Base-by-base conservation (phyloP, 2,113 vertebrate species). In the Xenus cinereus region DNA sequence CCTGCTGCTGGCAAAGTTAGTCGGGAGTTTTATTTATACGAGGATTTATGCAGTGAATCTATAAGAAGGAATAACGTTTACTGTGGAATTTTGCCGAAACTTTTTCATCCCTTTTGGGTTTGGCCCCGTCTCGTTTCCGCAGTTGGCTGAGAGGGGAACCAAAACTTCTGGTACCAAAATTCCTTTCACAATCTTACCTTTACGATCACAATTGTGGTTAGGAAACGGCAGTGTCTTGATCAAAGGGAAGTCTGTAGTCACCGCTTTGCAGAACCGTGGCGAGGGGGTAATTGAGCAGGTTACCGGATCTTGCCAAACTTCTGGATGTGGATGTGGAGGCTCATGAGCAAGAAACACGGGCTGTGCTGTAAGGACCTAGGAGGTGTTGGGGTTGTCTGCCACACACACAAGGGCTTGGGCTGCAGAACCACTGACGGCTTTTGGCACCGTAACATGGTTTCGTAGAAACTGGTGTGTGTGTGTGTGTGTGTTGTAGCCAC, bases 341-440 rank as follows among this genome's bases (percentile, higher is more conserved):
- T 85, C 83, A 37, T 73, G 73, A 79, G 82, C 53, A 57, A 91
- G 72, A 74, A 72, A 53, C 3, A 2, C 10, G 9, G 67, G 43
- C 57, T 87, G 68, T 39, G 7, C 83, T 87, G 26, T 60, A 53
- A 68, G 89, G 87, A 39, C 71, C 28, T 9, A 23, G 57, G 78
- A 84, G 53, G 71, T 83, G 85, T 50, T 92, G 76, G 76, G 64
- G 60, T 72, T 96, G 67, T 81, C 89, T 90, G 78, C 64, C 71
- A 45, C 77, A 75, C 68, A 15, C 81, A 39, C 73, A 10, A 45
- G 83, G 76, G 50, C 41, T 92, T 43, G 41, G 63, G 51, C 85
- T 95, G 82, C 62, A 93, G 76, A 95, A 82, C 62, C 79, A 60
- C 79, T 51, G 84, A 71, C 51, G 53, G 92, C 69, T 95, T 96